These are phyloP conservation scores for Psilopsiagon aurifrons DNA, from an alignment of 2,113 vertebrate species.

Conservation along the genomic window DNA sequence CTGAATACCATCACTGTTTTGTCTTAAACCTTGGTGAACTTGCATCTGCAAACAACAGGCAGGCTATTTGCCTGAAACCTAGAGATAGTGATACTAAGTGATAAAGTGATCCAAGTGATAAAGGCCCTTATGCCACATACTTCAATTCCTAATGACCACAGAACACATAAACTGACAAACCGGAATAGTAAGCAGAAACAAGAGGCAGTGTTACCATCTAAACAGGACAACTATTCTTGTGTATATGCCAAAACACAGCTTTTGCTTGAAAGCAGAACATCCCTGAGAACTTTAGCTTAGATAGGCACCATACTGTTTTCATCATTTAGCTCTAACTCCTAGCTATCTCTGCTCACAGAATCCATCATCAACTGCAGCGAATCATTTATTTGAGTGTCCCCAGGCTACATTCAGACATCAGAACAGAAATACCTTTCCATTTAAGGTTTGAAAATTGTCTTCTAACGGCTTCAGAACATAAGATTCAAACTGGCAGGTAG, in stretches of 20 bases:
- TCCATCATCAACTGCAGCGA: background rate
- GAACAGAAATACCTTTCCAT: slow-evolving; percentile 85
- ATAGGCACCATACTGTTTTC: background rate
- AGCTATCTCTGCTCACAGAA: background rate
- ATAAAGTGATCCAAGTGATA: background rate
- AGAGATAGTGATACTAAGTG: background rate
- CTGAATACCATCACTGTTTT: background rate
- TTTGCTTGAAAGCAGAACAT: background rate
- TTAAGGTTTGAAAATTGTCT: slow-evolving; percentile 84
- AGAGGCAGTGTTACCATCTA: background rate
- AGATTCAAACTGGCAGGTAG: slow-evolving; percentile 86
- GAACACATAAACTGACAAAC: background rate
- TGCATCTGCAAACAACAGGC: background rate
- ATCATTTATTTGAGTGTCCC: background rate
- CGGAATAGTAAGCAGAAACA: background rate
- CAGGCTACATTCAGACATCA: background rate
- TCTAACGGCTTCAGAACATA: slow-evolving; percentile 86
- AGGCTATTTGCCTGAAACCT: background rate
- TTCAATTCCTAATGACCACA: background rate
- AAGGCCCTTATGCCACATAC: background rate
- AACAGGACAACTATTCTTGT: background rate
- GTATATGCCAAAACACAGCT: background rate
- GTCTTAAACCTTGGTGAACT: background rate
- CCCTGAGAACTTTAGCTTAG: background rate
- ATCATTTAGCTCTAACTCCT: background rate